Evolutionary conservation across 2,113 vertebrate species (phyloP).

Genomic region (Hyaena hyaena): DNA sequence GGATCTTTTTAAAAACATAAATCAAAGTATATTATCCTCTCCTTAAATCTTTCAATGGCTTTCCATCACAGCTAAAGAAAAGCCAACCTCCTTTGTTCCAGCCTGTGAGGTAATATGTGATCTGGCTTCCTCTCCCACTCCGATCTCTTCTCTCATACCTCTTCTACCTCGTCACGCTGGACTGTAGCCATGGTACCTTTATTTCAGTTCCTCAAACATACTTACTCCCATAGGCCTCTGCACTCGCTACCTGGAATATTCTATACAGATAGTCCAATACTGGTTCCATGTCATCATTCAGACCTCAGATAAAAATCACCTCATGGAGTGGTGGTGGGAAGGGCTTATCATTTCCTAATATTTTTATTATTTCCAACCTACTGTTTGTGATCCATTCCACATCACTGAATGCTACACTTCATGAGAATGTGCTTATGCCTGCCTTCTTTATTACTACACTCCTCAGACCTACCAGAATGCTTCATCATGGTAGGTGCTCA

Average conservation of each 20-base stretch:
- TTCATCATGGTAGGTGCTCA: neutral
- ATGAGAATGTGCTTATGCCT: neutral
- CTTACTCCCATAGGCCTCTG: neutral
- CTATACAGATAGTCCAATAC: neutral
- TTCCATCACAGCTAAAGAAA: neutral
- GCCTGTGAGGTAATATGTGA: neutral
- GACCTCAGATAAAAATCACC: neutral
- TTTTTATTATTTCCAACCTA: neutral
- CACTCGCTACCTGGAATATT: neutral
- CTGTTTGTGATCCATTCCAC: neutral
- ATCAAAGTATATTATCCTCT: neutral
- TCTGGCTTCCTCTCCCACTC: neutral
- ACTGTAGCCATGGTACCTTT: neutral
- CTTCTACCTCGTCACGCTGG: neutral
- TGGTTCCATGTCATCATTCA: neutral
- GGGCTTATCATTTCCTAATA: neutral
- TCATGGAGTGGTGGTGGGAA: neutral
- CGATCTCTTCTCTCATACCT: neutral
- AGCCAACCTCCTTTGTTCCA: neutral
- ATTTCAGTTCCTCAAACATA: neutral
- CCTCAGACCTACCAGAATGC: neutral
- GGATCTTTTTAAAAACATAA: neutral
- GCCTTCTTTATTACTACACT: neutral
- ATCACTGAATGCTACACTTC: neutral
- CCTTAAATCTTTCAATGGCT: neutral